Base-by-base conservation (phyloP, 2,113 vertebrate genomes). In the Danio rerio region DNA sequence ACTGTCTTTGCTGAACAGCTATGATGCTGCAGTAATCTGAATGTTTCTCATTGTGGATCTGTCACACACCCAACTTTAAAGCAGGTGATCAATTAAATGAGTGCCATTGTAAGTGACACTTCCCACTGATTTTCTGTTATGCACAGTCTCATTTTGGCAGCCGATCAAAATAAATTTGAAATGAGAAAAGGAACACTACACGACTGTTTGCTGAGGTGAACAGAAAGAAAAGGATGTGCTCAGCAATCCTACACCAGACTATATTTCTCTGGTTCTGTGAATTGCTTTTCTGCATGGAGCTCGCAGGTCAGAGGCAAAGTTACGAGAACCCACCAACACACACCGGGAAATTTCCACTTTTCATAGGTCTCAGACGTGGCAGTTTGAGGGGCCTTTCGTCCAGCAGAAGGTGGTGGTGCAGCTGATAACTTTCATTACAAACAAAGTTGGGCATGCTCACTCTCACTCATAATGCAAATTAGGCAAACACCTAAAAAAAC, bases 41-140 rank as follows among this genome's bases (percentile, higher is more conserved):
- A 40, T 18, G 43, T 10, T 59, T 11, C 53, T 45, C 53, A 20
- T 75, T 75, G 31, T 75, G 31, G 55, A 10, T 42, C 16, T 74
- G 15, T 74, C 72, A 74, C 40, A 20, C 3, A 10, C 42, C 43
- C 53, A 7, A 40, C 53, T 47, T 47, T 75, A n/a, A 59, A 75
- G 47, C 42, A 58, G 53, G 40, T 75, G 72, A 75, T 75, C 40
- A 45, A 75, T 45, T 75, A 58, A 75, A 59, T 58, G 11, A 59
- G 55, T 20, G 55, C 72, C 40, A 20, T n/a, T 20, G 72, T 31
- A 31, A 31, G 31, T 31, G 31, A 75, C 40, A 20, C 42, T 59
- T 45, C 42, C 45, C n/a, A 59, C n/a, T 13, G 72, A 75, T 75
- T 59, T 40, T 9, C 31, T 58, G 70, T 73, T 52, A 53, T 53